Base-by-base conservation (phyloP, 2,113 vertebrate species). In the Larimichthys crocea region DNA sequence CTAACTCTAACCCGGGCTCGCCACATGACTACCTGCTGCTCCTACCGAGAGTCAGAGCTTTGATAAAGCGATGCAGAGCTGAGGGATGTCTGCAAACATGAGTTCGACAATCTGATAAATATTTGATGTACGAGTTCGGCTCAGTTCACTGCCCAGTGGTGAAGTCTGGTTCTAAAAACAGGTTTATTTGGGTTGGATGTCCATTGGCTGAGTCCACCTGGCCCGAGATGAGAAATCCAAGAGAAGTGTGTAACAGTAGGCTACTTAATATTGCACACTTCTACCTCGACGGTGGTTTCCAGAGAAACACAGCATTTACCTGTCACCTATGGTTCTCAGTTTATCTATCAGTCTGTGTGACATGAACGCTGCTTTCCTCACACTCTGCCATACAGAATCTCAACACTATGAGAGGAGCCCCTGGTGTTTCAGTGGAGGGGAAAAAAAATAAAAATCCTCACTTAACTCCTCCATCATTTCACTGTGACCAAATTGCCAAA, bases 401-500 rank as follows among this genome's bases (percentile, higher is more conserved):
- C 15, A 70, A 48, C 62, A 76, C 70, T 48, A 79, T 26, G 55
- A 78, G 20, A 75, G 46, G 44, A 77, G 74, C 31, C 12, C 22
- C 64, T 87, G 69, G 63, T 66, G 65, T 61, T 78, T 83, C 24
- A 55, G 55, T n/a, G 26, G 31, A 7, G 31, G 1, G 26, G 55
- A 53, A 60, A 56, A 55, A 73, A 73, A 20, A 31, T 4, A 35
- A 40, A 40, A 40, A 40, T 9, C 7, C 1, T 12, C 26, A 50
- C 49, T 80, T 74, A 66, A 78, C 62, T 85, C 68, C 68, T 79
- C 56, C 76, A 79, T 86, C 78, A 86, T 84, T 80, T 82, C 61
- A 79, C 68, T 82, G 61, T 81, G 71, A 84, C 84, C 78, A 92
- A 86, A 86, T 84, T 76, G 67, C 69, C 82, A 80, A 86, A 87